These are phyloP conservation scores for Watsonalla cultraria DNA, from an alignment of 2,888 invertebrate species.

Conservation along the genomic window DNA sequence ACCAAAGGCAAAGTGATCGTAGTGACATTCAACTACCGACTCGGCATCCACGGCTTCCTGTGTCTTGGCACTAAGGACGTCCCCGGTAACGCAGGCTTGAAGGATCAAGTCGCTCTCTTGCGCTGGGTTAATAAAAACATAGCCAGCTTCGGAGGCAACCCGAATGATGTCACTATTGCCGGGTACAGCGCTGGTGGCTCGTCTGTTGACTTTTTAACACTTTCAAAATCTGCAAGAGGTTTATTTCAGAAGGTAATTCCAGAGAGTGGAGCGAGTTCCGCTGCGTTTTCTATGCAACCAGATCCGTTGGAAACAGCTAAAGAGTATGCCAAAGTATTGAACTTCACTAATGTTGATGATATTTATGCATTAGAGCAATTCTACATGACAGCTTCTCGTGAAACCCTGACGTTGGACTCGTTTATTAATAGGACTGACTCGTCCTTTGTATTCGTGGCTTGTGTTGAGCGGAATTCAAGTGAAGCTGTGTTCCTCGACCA, in stretches of 20 bases:
- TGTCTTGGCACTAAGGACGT: constrained; percentile 31
- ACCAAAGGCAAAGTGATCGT: constrained; percentile 20
- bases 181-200: constrained; percentile 37
- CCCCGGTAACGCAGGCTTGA: constrained; percentile 45
- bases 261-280: constrained; percentile 34
- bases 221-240: constrained; percentile 32
- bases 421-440: constrained; percentile 21
- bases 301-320: constrained; percentile 40
- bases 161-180: constrained; percentile 35
- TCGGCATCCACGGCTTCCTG: constrained; percentile 30
- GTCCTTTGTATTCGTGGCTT: constrained; percentile 9
- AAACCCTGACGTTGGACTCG: constrained; percentile 19
- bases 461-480: constrained; percentile 15
- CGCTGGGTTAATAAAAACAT: constrained; percentile 42
- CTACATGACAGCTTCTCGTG: constrained; percentile 31
- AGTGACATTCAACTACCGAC: constrained; percentile 33
- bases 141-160: constrained; percentile 38
- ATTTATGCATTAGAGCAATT: constrained; percentile 38
- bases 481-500: constrained; percentile 32
- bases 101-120: constrained; percentile 37
- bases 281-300: constrained; percentile 24
- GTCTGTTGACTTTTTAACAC: constrained; percentile 28
- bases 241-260: constrained; percentile 37
- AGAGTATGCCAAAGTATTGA: constrained; percentile 23
- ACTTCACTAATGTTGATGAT: constrained; percentile 30